Evolutionary conservation across 2,888 invertebrate genomes (phyloP), one percentile per base, ranked within the genome.

Genomic region (Eupeodes luniger): DNA sequence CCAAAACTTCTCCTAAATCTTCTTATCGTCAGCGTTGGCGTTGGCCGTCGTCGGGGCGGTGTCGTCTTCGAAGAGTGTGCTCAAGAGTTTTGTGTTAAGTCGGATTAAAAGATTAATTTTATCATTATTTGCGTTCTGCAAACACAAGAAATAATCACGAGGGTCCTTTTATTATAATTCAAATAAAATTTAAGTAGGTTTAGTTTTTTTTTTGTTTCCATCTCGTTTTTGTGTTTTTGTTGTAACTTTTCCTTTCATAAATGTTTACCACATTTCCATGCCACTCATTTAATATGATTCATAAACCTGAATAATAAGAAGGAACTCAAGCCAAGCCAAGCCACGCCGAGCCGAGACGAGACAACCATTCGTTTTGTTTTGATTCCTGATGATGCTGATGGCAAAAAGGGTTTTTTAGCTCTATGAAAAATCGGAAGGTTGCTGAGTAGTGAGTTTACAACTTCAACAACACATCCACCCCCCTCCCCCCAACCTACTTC

Each of bases 241-340:
- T 66, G 11, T 11, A 36, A 27, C 1, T 80, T 80, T 72, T 72
- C 61, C 27, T 80, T 86, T 79, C 69, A 76, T 66, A 75, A 87
- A 67, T 78, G 77, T 69, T 77, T 77, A 19, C 81, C 72, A 72
- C 47, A 47, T 11, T 44, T 40, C 72, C 77, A 77, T 53, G 72
- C 62, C 78, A 12, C 47, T 78, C 67, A 84, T 81, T 88, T 74
- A 81, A 84, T 78, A 80, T 77, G 66, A 81, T 77, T 76, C 77
- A 64, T 85, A 79, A 79, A 44, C 66, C 59, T 55, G 51, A 53
- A 53, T 69, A 51, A 53, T 51, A 34, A 36, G n/a, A 16, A 55
- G n/a, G 47, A 49, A 61, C 27, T 14, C 7, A 49, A 51, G 27
- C 74, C 9, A 59, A 36, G 4, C 51, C 27, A 27, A 16, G 1